phyloP scores from a whole-genome alignment of 2,888 invertebrate genomes.

The Patella ulyssiponensis region DNA sequence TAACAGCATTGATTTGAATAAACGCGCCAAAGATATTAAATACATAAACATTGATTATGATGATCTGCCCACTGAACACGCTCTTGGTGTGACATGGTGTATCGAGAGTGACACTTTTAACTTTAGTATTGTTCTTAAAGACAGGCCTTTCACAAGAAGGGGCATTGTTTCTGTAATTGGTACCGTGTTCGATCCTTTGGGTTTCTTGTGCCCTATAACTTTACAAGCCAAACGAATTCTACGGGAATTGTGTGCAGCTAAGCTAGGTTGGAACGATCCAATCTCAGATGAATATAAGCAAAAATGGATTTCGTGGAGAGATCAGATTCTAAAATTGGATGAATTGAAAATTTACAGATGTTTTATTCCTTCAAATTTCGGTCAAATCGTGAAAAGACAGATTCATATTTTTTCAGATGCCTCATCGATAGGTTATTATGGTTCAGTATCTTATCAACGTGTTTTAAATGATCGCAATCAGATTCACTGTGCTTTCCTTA shows the following conservation, averaged over 20 bases:
- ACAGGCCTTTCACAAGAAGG: slow-evolving; percentile 9
- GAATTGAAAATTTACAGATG: slow-evolving; percentile 11
- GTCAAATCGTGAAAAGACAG: background rate
- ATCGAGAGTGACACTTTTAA: slow-evolving; percentile 10
- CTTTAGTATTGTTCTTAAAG: background rate
- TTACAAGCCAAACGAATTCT: slow-evolving; percentile 15
- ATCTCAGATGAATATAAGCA: background rate
- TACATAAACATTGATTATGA: slow-evolving; percentile 8
- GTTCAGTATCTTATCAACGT: slow-evolving; percentile 24
- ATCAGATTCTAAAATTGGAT: background rate
- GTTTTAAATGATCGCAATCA: background rate
- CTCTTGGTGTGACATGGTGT: slow-evolving; percentile 8
- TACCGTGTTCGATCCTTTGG: slow-evolving; percentile 13
- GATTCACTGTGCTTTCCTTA: slow-evolving; percentile 22
- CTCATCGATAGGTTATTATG: slow-evolving; percentile 14
- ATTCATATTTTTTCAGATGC: slow-evolving; percentile 25
- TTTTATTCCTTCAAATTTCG: background rate
- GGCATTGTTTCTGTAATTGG: slow-evolving; percentile 11
- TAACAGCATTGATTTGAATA: slow-evolving; percentile 4
- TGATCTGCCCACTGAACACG: slow-evolving; percentile 16
- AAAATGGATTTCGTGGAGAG: slow-evolving; percentile 9
- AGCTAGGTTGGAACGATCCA: slow-evolving; percentile 17
- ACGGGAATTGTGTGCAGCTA: slow-evolving; percentile 1
- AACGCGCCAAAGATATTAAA: slow-evolving; percentile 9
- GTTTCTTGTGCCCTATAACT: slow-evolving; percentile 19